phyloP scores from a whole-genome alignment of 37 sponge, comb jelly and placozoan genomes.

The Aphrocallistes beatrix region DNA sequence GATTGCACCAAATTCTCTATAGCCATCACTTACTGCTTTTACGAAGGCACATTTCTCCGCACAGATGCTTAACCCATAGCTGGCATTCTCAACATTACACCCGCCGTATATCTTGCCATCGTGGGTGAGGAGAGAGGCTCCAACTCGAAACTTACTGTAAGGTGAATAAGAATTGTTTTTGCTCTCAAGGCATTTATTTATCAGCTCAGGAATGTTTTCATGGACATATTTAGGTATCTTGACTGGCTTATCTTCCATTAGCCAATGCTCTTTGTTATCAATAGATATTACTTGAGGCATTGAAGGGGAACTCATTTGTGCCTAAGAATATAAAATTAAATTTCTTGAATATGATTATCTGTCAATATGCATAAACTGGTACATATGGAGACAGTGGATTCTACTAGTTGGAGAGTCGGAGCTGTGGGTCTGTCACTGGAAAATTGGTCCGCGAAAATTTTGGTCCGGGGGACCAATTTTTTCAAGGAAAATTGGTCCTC shows the following conservation, averaged over 20 bases:
- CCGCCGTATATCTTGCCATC: conserved; percentile 53
- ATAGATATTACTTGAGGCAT: too few species aligned
- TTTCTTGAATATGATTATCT: too few species aligned
- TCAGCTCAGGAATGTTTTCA: conserved; percentile 24
- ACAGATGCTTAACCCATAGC: conserved; percentile 57
- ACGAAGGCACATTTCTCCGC: conserved; percentile 72
- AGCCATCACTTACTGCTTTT: conserved; percentile 87
- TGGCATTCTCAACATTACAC: conserved; percentile 89
- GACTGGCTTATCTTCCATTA: background rate
- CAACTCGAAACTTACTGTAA: conserved; percentile 80
- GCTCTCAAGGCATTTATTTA: conserved; percentile 22
- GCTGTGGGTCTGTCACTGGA: too few species aligned
- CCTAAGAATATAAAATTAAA: too few species aligned
- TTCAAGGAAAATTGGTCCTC: too few species aligned
- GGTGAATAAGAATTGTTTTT: conserved; percentile 62
- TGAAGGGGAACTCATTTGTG: too few species aligned
- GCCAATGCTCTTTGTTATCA: too few species aligned
- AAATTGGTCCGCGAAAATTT: too few species aligned
- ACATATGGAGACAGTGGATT: too few species aligned
- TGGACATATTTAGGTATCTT: background rate
- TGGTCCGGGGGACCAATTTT: too few species aligned
- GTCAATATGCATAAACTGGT: too few species aligned
- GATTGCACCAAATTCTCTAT: conserved; percentile 39
- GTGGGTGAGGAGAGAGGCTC: conserved; percentile 56
- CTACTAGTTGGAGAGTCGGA: too few species aligned